phyloP scores from a whole-genome alignment of 2,888 invertebrate species.

The Oscheius onirici region DNA sequence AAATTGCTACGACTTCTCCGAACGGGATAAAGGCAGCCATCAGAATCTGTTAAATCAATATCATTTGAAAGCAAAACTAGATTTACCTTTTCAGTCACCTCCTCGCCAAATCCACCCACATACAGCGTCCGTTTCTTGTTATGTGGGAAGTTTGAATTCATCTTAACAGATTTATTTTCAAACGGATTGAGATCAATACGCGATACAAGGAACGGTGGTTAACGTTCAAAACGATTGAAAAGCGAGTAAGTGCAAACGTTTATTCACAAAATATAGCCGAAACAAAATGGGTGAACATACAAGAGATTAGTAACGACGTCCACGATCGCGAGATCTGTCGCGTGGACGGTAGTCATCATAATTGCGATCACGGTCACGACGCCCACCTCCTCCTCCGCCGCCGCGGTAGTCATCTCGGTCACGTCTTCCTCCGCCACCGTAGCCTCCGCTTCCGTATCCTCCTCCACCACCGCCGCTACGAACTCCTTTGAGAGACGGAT shows the following conservation, averaged over 20 bases:
- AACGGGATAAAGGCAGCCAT: conserved; percentile 98
- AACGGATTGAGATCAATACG: neutral
- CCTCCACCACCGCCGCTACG: conserved; percentile 42
- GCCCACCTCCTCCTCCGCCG: conserved; percentile 35
- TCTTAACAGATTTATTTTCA: neutral
- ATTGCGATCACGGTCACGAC: conserved; percentile 33
- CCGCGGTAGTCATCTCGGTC: conserved; percentile 37
- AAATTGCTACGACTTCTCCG: conserved; percentile 96
- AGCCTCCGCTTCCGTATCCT: conserved; percentile 41
- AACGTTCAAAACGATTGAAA: neutral
- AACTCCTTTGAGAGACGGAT: conserved; percentile 52
- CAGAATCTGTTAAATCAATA: conserved; percentile 73
- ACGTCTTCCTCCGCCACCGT: conserved; percentile 23
- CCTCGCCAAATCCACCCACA: conserved; percentile 78
- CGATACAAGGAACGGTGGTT: neutral
- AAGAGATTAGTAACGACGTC: neutral
- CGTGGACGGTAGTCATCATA: conserved; percentile 5
- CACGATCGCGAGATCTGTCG: conserved; percentile 5
- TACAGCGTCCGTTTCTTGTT: conserved; percentile 71
- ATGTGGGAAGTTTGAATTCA: conserved; percentile 69
- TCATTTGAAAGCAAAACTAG: neutral
- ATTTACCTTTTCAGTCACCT: conserved; percentile 86
- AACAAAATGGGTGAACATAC: neutral
- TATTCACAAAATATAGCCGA: neutral
- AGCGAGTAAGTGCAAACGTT: neutral